These are phyloP conservation scores for Trissolcus basalis DNA, from an alignment of 1,140 invertebrate genomes.

Conservation along the genomic window DNA sequence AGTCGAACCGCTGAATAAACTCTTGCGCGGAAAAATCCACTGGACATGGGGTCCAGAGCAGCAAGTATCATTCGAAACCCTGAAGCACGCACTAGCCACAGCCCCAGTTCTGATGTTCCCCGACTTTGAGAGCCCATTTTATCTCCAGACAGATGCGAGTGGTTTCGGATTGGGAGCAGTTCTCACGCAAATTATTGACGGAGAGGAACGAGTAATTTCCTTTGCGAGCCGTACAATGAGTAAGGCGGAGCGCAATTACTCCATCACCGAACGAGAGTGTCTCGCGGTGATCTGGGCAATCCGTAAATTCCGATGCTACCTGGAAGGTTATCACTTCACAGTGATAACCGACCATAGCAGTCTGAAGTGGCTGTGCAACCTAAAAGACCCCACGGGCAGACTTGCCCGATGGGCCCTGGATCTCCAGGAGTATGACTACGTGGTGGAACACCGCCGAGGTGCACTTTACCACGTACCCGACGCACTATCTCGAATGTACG, in stretches of 20 bases:
- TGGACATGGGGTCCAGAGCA: conserved; percentile 14
- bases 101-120: conserved; percentile 28
- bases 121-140: conserved; percentile 39
- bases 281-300: conserved; percentile 8
- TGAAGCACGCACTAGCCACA: conserved; percentile 2
- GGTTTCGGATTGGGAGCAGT: conserved; percentile 58
- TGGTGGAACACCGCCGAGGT: not conserved
- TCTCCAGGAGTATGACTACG: not conserved
- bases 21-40: not conserved
- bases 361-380: not conserved
- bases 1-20: conserved; percentile 59
- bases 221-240: conserved; percentile 61
- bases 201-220: conserved; percentile 54
- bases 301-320: not conserved
- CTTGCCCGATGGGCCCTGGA: not conserved
- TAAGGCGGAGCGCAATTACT: conserved; percentile 9
- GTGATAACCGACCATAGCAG: not conserved
- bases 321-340: conserved; percentile 1
- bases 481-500: conserved; percentile 5
- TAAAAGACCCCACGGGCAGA: not conserved
- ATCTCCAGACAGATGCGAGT: conserved; percentile 54
- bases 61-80: conserved; percentile 1
- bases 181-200: conserved; percentile 40
- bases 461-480: conserved; percentile 1
- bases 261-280: conserved; percentile 18